These are phyloP conservation scores for Pluvialis apricaria DNA, from an alignment of 2,113 vertebrate genomes.

Conservation along the genomic window DNA sequence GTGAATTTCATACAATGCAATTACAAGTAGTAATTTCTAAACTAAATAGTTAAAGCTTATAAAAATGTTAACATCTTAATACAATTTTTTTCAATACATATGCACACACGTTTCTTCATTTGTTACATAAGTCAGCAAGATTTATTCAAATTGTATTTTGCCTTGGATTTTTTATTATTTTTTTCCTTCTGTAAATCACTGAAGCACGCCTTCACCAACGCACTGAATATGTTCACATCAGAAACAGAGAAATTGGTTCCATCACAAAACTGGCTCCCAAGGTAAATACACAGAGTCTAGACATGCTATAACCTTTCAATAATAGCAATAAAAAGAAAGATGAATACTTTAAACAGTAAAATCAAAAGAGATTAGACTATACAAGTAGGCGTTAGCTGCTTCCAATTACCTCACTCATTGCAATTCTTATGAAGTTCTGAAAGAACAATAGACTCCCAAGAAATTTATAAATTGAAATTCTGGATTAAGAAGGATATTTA, in stretches of 20 bases:
- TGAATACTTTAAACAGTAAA: conserved; percentile 1
- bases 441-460: neutral
- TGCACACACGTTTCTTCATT: neutral
- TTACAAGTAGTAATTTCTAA: conserved; percentile 5
- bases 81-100: neutral
- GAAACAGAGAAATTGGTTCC: neutral
- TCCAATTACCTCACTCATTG: neutral
- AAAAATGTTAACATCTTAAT: neutral
- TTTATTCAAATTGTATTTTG: neutral
- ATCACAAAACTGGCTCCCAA: neutral
- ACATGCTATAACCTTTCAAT: conserved; percentile 8
- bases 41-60: neutral
- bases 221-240: neutral
- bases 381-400: neutral
- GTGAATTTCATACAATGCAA: neutral
- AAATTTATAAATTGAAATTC: conserved; percentile 22
- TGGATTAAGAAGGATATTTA: conserved; percentile 19
- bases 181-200: neutral
- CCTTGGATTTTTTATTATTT: neutral
- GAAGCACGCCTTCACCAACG: neutral
- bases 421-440: neutral
- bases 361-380: neutral
- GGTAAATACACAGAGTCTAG: neutral
- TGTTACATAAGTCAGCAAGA: neutral
- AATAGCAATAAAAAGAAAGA: neutral